Evolutionary conservation across 2,888 invertebrate genomes (phyloP).

Genomic region (Anorthoa munda): DNA sequence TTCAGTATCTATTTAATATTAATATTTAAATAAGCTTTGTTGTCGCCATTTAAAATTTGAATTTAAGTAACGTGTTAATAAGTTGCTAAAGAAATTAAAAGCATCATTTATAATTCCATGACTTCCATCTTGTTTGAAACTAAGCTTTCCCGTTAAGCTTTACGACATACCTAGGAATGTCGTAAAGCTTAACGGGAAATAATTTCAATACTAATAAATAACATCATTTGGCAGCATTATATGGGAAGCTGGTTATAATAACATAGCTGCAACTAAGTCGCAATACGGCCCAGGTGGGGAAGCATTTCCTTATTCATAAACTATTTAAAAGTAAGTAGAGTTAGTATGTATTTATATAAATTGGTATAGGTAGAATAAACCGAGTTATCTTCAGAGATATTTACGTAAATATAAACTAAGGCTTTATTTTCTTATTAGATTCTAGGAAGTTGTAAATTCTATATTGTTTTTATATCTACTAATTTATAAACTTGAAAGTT

Average conservation of each 20-base stretch:
- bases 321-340: too few species aligned
- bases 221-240: conserved; percentile 16
- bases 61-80: not conserved
- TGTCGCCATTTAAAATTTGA: not conserved
- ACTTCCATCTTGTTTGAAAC: not conserved
- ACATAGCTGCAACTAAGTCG: not conserved
- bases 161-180: too few species aligned
- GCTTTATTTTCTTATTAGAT: not conserved
- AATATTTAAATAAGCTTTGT: not conserved
- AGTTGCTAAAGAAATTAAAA: not conserved
- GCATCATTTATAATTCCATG: not conserved
- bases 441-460: not conserved
- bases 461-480: not conserved
- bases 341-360: not conserved
- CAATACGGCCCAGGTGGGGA: not conserved
- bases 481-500: not conserved
- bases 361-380: not conserved
- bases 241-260: not conserved
- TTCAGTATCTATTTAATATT: too few species aligned
- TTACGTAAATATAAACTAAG: conserved; percentile 2
- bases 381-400: not conserved
- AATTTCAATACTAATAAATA: not conserved
- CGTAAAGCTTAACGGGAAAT: not conserved
- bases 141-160: too few species aligned
- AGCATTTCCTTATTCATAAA: conserved; percentile 1